These are phyloP conservation scores for Drosophila ogumai DNA, from an alignment of 1,140 invertebrate genomes.

Conservation along the genomic window DNA sequence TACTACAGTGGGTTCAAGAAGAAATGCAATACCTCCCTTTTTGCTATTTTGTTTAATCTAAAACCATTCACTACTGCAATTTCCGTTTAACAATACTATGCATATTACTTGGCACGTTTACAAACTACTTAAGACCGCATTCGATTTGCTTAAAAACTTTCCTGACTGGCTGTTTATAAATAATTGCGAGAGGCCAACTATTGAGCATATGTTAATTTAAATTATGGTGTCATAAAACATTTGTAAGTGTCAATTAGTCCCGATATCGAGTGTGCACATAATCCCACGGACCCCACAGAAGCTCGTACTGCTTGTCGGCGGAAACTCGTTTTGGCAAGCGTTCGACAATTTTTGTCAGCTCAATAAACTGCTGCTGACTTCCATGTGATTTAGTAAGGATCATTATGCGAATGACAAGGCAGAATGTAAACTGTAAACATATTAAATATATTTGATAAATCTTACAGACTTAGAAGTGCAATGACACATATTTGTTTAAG, in stretches of 20 bases:
- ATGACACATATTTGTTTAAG: slow-evolving; percentile 3
- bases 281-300: slow-evolving; percentile 28
- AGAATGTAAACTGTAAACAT: slow-evolving; percentile 30
- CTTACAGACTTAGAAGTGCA: slow-evolving; percentile 9
- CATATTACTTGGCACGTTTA: background rate
- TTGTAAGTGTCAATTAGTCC: slow-evolving; percentile 56
- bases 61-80: background rate
- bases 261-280: slow-evolving; percentile 31
- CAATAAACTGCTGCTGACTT: slow-evolving; percentile 13
- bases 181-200: slow-evolving; percentile 24
- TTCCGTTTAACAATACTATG: background rate
- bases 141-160: background rate
- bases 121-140: background rate
- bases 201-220: slow-evolving; percentile 31
- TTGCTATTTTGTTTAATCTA: background rate
- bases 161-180: slow-evolving; percentile 2
- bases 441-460: slow-evolving; percentile 9
- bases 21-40: background rate
- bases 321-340: slow-evolving; percentile 38
- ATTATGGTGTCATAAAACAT: slow-evolving; percentile 45
- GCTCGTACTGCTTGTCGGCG: background rate
- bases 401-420: slow-evolving; percentile 49
- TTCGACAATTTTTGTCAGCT: slow-evolving; percentile 45
- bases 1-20: slow-evolving; percentile 7
- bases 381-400: slow-evolving; percentile 11